Evolutionary conservation across 2,113 vertebrate species (phyloP).

Genomic region (Takifugu bimaculatus): DNA sequence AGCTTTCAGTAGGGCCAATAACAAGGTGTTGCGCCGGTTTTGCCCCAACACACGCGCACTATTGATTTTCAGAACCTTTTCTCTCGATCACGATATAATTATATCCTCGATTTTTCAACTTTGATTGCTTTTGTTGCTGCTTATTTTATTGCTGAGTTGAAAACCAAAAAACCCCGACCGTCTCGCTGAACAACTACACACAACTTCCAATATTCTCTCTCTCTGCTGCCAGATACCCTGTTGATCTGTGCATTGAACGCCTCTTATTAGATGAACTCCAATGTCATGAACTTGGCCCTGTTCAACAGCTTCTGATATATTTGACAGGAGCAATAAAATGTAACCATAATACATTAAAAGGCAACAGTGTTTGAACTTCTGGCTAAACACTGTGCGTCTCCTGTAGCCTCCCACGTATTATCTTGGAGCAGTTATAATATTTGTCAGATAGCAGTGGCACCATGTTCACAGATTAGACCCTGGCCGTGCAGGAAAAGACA

Average conservation of each 20-base stretch:
- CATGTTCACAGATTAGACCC: slow-evolving; percentile 65
- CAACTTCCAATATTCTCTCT: too few relatives aligned
- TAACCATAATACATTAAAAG: slow-evolving; percentile 72
- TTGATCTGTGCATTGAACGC: slow-evolving; percentile 55
- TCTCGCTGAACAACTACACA: too few relatives aligned
- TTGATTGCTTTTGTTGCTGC: too few relatives aligned
- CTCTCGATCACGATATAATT: too few relatives aligned
- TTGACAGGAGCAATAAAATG: slow-evolving; percentile 77
- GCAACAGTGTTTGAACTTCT: slow-evolving; percentile 70
- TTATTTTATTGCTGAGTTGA: too few relatives aligned
- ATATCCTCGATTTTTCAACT: too few relatives aligned
- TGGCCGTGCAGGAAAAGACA: slow-evolving; percentile 37
- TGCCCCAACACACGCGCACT: not conserved
- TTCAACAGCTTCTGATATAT: slow-evolving; percentile 66
- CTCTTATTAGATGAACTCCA: slow-evolving; percentile 47
- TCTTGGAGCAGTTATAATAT: slow-evolving; percentile 60
- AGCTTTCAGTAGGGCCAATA: not conserved
- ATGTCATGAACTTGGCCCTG: slow-evolving; percentile 57
- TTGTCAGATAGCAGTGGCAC: slow-evolving; percentile 44
- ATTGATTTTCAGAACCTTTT: slow-evolving; percentile 26
- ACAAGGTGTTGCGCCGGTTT: not conserved
- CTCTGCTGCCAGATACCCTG: slow-evolving; percentile 37
- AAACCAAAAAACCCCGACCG: too few relatives aligned
- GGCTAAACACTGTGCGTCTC: slow-evolving; percentile 59
- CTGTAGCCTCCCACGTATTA: slow-evolving; percentile 45